A percentile compares a stretch with the other conserved stretches of the same genome.
Conservation (phyloP, 2,888 invertebrate species). For the Alloplasta piceator region DNA sequence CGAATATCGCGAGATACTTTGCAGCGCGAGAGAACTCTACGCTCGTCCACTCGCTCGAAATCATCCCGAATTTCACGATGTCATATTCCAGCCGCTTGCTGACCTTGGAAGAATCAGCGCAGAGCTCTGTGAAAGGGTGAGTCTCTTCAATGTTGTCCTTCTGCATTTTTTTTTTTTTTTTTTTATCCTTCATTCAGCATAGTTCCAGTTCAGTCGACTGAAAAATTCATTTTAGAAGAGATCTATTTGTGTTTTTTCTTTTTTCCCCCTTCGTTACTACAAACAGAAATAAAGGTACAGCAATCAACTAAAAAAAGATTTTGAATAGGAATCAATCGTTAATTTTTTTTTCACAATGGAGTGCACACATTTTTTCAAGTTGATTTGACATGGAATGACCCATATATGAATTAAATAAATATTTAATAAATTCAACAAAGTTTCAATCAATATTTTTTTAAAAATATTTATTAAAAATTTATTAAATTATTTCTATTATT, state of each 20-base stretch:
- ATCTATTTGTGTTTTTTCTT: background rate
- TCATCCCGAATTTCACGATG: constrained; percentile 80
- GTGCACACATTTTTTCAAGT: no score
- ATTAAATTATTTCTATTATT: no score
- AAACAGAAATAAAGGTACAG: background rate
- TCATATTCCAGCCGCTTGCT: constrained; percentile 79
- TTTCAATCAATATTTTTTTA: no score
- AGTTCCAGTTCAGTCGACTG: background rate
- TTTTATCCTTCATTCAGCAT: no score
- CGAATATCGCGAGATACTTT: constrained; percentile 84
- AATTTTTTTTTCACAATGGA: no score
- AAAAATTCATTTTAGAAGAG: background rate
- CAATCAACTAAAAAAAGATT: background rate
- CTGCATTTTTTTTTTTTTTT: no score
- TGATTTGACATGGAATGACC: no score
- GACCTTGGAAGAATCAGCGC: constrained; percentile 77
- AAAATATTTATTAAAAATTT: no score
- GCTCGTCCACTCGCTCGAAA: constrained; percentile 85
- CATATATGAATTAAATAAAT: no score
- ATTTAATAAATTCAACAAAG: no score
- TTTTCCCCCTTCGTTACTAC: background rate
- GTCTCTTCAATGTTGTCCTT: constrained; percentile 65
- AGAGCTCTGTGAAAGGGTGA: constrained; percentile 79
- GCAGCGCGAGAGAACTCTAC: constrained; percentile 87
- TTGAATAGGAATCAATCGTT: no score